These are phyloP conservation scores for Pocillopora verrucosa DNA, from an alignment of 64 coral and sea anemone genomes.

Conservation along the genomic window DNA sequence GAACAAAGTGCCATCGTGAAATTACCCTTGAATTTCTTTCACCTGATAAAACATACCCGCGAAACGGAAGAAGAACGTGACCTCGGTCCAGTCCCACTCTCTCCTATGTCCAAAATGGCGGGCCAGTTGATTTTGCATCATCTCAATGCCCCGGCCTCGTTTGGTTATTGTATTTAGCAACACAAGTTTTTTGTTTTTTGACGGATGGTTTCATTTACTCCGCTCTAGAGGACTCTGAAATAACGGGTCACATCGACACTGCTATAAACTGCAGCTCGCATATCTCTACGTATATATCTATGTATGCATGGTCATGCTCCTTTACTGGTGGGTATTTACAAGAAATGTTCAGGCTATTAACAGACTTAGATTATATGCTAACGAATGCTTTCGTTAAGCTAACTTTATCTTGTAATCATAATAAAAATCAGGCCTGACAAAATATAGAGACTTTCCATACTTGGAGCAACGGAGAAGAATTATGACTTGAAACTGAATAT, in stretches of 20 bases:
- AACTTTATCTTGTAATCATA: constrained; percentile 25
- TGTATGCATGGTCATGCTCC: not conserved
- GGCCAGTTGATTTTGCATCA: not conserved
- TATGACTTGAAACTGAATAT: constrained; percentile 20
- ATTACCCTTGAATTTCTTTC: constrained; percentile 9
- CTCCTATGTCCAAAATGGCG: constrained; percentile 11
- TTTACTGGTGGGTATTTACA: constrained; percentile 9
- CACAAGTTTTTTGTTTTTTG: not conserved
- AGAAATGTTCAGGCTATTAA: constrained; percentile 1
- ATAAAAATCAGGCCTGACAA: not conserved
- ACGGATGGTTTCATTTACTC: not conserved
- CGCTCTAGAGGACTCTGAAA: not conserved
- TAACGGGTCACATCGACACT: not conserved
- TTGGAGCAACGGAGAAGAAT: constrained; percentile 16
- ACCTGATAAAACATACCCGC: constrained; percentile 28
- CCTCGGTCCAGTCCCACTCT: not conserved
- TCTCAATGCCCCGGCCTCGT: not conserved
- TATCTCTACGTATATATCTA: constrained; percentile 10
- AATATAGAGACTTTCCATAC: constrained; percentile 1
- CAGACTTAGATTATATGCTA: constrained; percentile 21
- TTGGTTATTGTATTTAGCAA: not conserved
- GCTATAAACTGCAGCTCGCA: constrained; percentile 14
- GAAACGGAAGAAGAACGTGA: not conserved
- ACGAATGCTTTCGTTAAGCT: constrained; percentile 5
- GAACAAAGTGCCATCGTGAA: constrained; percentile 23